phyloP scores from a whole-genome alignment of 1,140 invertebrate species.

The Panonychus citri region DNA sequence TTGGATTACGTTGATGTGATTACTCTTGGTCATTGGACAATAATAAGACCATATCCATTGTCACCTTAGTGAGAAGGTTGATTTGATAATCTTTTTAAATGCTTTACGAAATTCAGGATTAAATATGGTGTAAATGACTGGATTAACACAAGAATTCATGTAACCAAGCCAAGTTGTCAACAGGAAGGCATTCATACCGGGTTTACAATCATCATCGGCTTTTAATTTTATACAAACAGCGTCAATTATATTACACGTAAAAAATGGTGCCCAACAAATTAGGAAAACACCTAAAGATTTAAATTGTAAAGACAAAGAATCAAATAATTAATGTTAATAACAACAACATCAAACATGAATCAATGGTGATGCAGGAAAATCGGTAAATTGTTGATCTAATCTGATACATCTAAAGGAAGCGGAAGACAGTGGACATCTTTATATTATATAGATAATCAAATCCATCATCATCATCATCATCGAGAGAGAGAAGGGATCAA shows the following conservation, averaged over 20 bases:
- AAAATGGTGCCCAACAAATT: slow-evolving; percentile 97
- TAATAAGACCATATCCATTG: not conserved
- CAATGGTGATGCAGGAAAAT: no score
- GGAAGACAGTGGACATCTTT: no score
- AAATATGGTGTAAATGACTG: slow-evolving; percentile 97
- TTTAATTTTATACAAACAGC: slow-evolving; percentile 75
- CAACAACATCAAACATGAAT: no score
- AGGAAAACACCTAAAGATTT: slow-evolving; percentile 82
- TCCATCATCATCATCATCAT: no score
- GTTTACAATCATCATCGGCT: slow-evolving; percentile 36
- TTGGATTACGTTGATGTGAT: no score
- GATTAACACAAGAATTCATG: slow-evolving; percentile 93
- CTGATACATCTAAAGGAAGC: no score
- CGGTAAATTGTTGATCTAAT: no score
- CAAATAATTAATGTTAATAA: not conserved
- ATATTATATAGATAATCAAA: no score
- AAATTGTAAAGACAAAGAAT: slow-evolving; percentile 16
- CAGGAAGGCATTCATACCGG: slow-evolving; percentile 69
- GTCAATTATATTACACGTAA: slow-evolving; percentile 87
- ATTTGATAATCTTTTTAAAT: slow-evolving; percentile 60
- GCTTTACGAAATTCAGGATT: slow-evolving; percentile 97
- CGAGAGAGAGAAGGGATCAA: not conserved
- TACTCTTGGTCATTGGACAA: no score
- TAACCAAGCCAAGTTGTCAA: slow-evolving; percentile 95
- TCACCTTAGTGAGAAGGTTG: not conserved